Base-by-base conservation (phyloP, 2,797 vertebrate species). In the Brachymystax lenok region DNA sequence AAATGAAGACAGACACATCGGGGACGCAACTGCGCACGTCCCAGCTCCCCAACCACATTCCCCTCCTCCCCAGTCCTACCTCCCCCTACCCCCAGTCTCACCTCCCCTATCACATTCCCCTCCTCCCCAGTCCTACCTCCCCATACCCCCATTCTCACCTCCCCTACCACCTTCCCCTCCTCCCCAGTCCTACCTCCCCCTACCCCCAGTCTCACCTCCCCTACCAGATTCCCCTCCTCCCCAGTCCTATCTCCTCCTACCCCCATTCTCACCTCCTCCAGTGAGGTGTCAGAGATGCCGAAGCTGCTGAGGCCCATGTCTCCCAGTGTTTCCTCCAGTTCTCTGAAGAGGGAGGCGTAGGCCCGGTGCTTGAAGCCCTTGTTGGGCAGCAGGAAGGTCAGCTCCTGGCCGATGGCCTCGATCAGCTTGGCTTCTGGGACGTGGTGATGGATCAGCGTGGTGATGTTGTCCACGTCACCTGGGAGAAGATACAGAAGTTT, bases 261-360 rank as follows among this genome's bases (percentile, higher is more conserved):
- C 61, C 8, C 3, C n/a, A 28, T 4, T 16, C 27, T 30, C 28
- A 73, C 97, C 97, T 99, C 98, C 91, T 99, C 98, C 77, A 99
- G 92, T 13, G 98, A 97, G 2, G 97, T 98, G 76, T 99, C 98
- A 30, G 98, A 99, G 90, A 99, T 95, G 75, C 98, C 97, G 75
- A 99, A 99, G 90, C 97, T 99, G 94, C 96, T 98, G 83, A 99
- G 96, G 59, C 98, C 97, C 86, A 98, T 91, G 82, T 98, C 98
- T 14, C 88, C 85, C 17, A 98, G 87, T 0, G 95, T 98, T 89
- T 99, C 97, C 86, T 99, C 98, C 88, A 99, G 93, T 87, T 99
- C 98, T 82, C 97, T 88, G 86, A 99, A 99, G 79, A 99, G 95
- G 80, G 97, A 98, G 82, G 97, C 97, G 0, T 98, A 99, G 1